Conservation (phyloP, 2,888 invertebrate genomes). For the Augiades crinisus region DNA sequence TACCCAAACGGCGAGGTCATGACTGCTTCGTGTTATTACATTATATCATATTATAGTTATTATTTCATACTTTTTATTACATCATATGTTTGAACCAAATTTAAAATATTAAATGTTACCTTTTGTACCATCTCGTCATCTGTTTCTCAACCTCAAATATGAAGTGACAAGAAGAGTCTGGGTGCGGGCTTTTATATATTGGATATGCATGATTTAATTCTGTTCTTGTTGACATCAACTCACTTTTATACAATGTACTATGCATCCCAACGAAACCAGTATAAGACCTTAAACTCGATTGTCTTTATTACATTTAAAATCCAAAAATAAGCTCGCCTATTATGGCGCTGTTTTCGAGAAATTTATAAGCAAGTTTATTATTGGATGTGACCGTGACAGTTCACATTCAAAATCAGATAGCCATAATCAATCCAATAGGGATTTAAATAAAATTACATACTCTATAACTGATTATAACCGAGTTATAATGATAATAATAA, state of each 20-base stretch:
- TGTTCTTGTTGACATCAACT: constrained; percentile 31
- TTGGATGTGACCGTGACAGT: constrained; percentile 1
- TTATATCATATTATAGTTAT: too few relatives aligned
- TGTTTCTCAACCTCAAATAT: constrained; percentile 30
- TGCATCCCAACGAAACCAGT: constrained; percentile 44
- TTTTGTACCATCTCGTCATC: constrained; percentile 42
- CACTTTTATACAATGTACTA: constrained; percentile 31
- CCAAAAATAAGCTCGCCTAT: constrained; percentile 1
- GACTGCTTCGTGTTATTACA: too few relatives aligned
- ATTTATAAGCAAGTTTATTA: constrained; percentile 8
- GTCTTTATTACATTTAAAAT: constrained; percentile 38
- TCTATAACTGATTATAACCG: too few relatives aligned
- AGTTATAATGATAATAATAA: too few relatives aligned
- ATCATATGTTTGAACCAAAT: too few relatives aligned
- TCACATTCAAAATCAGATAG: too few relatives aligned
- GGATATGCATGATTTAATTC: constrained; percentile 36
- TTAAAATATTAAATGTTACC: constrained; percentile 35
- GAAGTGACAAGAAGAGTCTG: constrained; percentile 45
- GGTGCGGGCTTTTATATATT: constrained; percentile 48
- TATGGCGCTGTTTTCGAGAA: constrained; percentile 22
- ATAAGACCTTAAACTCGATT: constrained; percentile 50
- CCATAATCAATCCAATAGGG: too few relatives aligned
- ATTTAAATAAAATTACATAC: too few relatives aligned
- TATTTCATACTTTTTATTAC: too few relatives aligned
- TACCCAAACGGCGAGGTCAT: too few relatives aligned